These are phyloP conservation scores for Drosophila tani DNA, from an alignment of 1,140 invertebrate genomes.

Conservation along the genomic window DNA sequence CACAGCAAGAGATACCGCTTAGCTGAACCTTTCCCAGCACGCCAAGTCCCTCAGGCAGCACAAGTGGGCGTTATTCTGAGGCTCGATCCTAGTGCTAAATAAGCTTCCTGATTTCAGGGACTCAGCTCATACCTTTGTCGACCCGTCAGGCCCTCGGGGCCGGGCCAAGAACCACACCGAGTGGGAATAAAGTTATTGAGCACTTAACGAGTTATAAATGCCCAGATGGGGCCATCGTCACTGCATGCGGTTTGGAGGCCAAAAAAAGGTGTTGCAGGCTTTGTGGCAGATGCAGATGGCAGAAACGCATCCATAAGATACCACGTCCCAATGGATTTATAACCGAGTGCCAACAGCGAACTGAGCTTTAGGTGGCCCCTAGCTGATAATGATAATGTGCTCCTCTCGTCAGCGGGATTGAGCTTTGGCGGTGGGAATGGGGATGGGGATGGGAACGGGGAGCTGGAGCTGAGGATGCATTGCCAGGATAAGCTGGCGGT, in stretches of 20 bases:
- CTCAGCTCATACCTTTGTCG: conserved; percentile 38
- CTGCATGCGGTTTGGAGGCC: conserved; percentile 25
- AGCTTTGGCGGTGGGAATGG: not conserved
- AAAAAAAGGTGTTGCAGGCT: conserved; percentile 30
- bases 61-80: conserved; percentile 25
- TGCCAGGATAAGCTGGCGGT: conserved; percentile 55
- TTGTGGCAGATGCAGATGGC: conserved; percentile 54
- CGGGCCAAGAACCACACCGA: conserved; percentile 15
- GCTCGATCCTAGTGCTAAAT: conserved; percentile 36
- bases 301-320: conserved; percentile 63
- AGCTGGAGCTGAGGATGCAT: conserved; percentile 38
- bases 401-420: conserved; percentile 54
- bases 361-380: conserved; percentile 43
- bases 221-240: conserved; percentile 38
- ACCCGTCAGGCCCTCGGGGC: conserved; percentile 23
- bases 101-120: conserved; percentile 48
- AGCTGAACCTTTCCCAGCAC: not conserved
- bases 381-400: conserved; percentile 80
- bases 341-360: conserved; percentile 69
- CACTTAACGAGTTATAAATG: conserved; percentile 77
- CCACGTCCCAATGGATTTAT: conserved; percentile 58
- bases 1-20: not conserved
- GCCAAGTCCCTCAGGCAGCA: conserved; percentile 6
- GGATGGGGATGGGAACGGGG: not conserved
- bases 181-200: conserved; percentile 74